Evolutionary conservation across 23 tunicate species (phyloP).

Genomic region (Ciona savignyi): DNA sequence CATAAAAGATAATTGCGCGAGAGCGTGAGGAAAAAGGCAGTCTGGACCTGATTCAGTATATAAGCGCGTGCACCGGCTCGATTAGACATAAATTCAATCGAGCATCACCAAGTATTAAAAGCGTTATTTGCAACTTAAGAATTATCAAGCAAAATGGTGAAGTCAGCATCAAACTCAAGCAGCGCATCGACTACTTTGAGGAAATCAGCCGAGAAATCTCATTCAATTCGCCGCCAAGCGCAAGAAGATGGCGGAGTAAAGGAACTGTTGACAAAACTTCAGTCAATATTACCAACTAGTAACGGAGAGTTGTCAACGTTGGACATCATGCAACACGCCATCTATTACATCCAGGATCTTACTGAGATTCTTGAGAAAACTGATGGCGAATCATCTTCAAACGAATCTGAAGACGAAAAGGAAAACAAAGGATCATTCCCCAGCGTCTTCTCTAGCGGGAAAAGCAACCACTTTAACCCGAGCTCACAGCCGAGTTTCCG

Average conservation of each 20-base stretch:
- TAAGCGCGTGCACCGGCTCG: not conserved
- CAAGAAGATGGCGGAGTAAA: conserved; percentile 26
- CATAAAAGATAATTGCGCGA: not conserved
- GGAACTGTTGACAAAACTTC: conserved; percentile 24
- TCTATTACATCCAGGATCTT: conserved; percentile 45
- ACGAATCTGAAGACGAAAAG: conserved; percentile 31
- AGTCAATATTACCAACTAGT: not conserved
- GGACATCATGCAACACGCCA: conserved; percentile 16
- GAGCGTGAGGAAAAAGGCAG: not conserved
- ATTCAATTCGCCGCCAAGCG: conserved; percentile 6
- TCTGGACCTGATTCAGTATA: not conserved
- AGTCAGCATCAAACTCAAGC: not conserved
- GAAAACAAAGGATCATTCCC: conserved; percentile 34
- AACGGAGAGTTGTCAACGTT: not conserved
- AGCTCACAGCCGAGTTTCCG: conserved; percentile 2
- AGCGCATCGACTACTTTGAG: not conserved
- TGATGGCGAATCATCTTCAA: not conserved
- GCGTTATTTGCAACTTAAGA: not conserved
- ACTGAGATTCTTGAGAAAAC: conserved; percentile 22
- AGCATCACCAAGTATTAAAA: too few relatives aligned
- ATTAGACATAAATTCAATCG: not conserved
- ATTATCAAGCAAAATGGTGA: not conserved
- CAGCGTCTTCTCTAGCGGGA: conserved; percentile 9
- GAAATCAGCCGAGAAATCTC: conserved; percentile 11
- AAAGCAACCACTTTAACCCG: conserved; percentile 14